Base-by-base conservation (phyloP, 2,888 invertebrate genomes). In the Dexiosoma caninum region DNA sequence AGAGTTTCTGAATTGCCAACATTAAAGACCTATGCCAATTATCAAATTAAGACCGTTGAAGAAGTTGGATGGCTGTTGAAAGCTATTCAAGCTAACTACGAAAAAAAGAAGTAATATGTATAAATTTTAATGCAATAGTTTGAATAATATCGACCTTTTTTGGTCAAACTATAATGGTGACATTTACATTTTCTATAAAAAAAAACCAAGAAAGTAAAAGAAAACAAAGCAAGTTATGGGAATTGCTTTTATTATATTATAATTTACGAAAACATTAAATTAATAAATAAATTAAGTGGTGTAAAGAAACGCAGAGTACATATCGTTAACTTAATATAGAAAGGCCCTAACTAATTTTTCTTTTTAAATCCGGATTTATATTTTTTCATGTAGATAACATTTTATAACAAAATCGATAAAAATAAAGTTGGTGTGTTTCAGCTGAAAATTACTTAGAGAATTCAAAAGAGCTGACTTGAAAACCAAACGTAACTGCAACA, bases 21-120 rank as follows among this genome's bases (percentile, higher is more conserved):
- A 72, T 92, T 95, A 67, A 93, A 93, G 85, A 95, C 95, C 40
- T 93, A 93, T 19, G 95, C 95, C 7, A 94, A 94, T 85, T 91
- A 93, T 72, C 93, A 95, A 85, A 90, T 95, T 82, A 94, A 95
- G 19, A 94, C 94, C 77, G 94, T 95, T 0, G 94, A 95, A 87
- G 94, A 94, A 21, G 94, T 95, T 2, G 91, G 95, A 60, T 94
- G 93, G 23, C 92, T 95, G 92, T 90, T 95, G 82, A 93, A 93
- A 88, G 95, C 95, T 93, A 92, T 95, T 51, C 89, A 89, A 84
- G 86, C 87, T 60, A 82, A 85, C 84, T 90, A 89, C 62, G 89
- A 89, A 81, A 88, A 88, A 85, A 90, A 89, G 86, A 90, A 89
- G 87, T 74, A 83, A 80, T 21, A 42, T 9, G 7, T 10, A 19